Evolutionary conservation across 2,888 invertebrate genomes (phyloP).

Genomic region (Drosophila pseudotalamancana): DNA sequence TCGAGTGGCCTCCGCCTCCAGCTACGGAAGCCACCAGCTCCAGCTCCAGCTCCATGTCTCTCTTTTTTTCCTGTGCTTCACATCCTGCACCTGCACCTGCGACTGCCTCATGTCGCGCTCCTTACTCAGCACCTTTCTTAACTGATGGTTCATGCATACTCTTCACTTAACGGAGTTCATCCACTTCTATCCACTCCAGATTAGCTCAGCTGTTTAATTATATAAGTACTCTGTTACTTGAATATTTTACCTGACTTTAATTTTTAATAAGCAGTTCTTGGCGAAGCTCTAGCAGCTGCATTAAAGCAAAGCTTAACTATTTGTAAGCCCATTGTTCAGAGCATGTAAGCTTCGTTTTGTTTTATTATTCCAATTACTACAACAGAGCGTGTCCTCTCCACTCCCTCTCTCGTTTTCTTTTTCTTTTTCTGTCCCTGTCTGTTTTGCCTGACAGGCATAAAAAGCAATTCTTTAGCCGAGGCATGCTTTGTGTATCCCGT

Average conservation of each 20-base stretch:
- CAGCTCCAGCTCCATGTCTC: conserved; percentile 33
- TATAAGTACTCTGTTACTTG: neutral
- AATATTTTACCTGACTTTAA: neutral
- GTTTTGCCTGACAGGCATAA: conserved; percentile 19
- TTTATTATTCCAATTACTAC: conserved; percentile 57
- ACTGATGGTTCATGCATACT: conserved; percentile 25
- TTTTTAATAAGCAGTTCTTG: conserved; percentile 1
- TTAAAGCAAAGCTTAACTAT: conserved; percentile 16
- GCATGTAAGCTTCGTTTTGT: conserved; percentile 49
- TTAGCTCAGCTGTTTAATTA: neutral
- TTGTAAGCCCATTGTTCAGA: conserved; percentile 46
- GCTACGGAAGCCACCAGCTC: conserved; percentile 25
- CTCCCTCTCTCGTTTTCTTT: neutral
- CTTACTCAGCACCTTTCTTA: conserved; percentile 45
- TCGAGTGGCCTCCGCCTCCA: conserved; percentile 42
- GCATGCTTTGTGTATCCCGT: conserved; percentile 47
- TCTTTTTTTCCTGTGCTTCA: neutral
- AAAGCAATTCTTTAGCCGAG: conserved; percentile 52
- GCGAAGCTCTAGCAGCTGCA: neutral
- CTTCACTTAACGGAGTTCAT: neutral
- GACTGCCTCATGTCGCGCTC: conserved; percentile 3
- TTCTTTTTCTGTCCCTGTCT: neutral
- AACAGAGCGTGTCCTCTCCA: neutral
- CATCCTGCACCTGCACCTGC: conserved; percentile 18
- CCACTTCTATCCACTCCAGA: neutral